Evolutionary conservation across 2,797 vertebrate genomes (phyloP).

Genomic region (Falco novaeseelandiae): DNA sequence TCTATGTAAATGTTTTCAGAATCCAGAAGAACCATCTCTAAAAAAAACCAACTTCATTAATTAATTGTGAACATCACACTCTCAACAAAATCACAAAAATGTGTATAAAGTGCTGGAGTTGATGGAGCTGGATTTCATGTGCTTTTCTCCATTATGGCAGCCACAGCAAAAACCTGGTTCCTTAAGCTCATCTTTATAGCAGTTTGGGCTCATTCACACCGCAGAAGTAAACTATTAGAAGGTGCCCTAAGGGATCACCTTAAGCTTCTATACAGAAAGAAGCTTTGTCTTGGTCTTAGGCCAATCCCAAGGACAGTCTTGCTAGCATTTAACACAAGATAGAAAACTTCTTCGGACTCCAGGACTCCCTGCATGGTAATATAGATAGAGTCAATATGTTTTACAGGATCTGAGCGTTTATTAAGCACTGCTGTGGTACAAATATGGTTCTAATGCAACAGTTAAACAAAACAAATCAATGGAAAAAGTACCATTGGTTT

Average conservation of each 20-base stretch:
- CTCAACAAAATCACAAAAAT: neutral
- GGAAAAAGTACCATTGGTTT: neutral
- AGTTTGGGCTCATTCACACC: neutral
- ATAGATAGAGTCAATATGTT: neutral
- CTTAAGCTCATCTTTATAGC: neutral
- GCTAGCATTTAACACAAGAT: neutral
- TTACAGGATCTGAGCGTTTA: slow-evolving; percentile 22
- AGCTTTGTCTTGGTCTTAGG: neutral
- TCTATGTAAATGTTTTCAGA: neutral
- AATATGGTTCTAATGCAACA: neutral
- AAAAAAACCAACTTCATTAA: rapidly evolving
- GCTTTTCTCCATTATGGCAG: neutral
- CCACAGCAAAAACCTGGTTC: neutral
- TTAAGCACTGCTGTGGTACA: neutral
- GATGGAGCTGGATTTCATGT: neutral
- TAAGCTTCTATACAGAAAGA: neutral
- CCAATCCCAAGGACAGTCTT: neutral
- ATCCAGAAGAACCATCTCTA: neutral
- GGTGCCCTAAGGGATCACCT: neutral
- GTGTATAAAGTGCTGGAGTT: neutral
- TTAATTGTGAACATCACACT: neutral
- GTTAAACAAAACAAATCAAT: slow-evolving; percentile 13
- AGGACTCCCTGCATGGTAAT: neutral
- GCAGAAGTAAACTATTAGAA: neutral
- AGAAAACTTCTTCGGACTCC: neutral